phyloP scores from a whole-genome alignment of 2,888 invertebrate genomes.

The Norana najaformis region DNA sequence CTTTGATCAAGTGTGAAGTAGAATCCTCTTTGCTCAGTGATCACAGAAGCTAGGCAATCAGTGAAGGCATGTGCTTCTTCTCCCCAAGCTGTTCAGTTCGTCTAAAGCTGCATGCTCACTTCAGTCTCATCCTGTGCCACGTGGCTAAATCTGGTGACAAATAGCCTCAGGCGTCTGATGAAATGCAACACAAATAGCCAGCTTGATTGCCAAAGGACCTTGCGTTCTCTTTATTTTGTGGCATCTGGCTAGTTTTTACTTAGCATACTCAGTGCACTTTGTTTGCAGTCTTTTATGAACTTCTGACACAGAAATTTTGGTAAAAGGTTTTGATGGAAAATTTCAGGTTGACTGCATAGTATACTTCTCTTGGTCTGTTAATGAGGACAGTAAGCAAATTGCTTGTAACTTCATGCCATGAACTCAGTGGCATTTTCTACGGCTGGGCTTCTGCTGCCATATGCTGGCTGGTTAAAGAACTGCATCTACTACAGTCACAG shows the following conservation, averaged over 20 bases:
- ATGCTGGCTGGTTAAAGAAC: not conserved
- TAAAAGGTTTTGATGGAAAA: not conserved
- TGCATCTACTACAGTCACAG: not conserved
- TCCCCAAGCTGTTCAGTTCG: not conserved
- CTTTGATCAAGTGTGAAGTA: no score
- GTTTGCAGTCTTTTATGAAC: slow-evolving; percentile 6
- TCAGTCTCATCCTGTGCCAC: not conserved
- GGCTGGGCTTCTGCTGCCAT: not conserved
- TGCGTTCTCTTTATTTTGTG: not conserved
- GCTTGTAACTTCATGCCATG: not conserved
- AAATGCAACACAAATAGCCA: not conserved
- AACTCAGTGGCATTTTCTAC: not conserved
- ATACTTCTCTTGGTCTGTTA: not conserved
- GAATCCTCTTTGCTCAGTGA: not conserved
- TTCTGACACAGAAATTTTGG: not conserved
- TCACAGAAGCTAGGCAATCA: not conserved
- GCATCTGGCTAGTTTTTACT: not conserved
- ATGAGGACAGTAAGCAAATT: not conserved
- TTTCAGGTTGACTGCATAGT: not conserved
- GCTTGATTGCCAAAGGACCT: not conserved
- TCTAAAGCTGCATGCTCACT: not conserved
- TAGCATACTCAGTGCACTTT: not conserved
- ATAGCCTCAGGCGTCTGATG: not conserved
- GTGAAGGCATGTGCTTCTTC: not conserved
- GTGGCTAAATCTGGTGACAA: not conserved